These are phyloP conservation scores for Callaeas wilsoni DNA, from an alignment of 2,113 vertebrate genomes.

Conservation along the genomic window DNA sequence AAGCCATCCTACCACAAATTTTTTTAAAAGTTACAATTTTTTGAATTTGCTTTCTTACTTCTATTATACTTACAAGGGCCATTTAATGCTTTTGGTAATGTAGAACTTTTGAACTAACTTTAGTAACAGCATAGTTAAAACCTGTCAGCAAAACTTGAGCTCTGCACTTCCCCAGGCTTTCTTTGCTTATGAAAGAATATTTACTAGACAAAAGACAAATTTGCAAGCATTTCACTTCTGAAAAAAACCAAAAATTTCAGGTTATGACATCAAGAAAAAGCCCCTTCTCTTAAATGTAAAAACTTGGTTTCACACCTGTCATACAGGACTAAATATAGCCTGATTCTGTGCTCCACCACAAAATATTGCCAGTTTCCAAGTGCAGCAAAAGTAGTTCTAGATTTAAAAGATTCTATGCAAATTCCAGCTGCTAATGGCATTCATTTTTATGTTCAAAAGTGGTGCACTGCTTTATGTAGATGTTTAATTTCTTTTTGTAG, in stretches of 20 bases:
- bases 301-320: conserved; percentile 6
- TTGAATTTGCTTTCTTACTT: not conserved
- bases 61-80: not conserved
- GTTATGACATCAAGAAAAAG: not conserved
- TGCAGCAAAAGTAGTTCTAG: not conserved
- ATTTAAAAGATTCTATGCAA: conserved; percentile 19
- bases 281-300: not conserved
- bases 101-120: not conserved
- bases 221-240: not conserved
- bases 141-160: not conserved
- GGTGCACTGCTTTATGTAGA: not conserved
- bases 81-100: not conserved
- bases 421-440: not conserved
- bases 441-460: conserved; percentile 14
- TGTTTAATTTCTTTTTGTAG: not conserved
- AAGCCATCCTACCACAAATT: not conserved
- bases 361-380: not conserved
- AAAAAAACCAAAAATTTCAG: not conserved
- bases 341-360: not conserved
- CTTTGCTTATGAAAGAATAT: not conserved
- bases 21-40: not conserved
- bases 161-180: not conserved
- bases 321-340: not conserved
- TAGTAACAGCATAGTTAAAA: not conserved
- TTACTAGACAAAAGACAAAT: not conserved